phyloP scores from a whole-genome alignment of 2,888 invertebrate species.

The Eristalis tenax region DNA sequence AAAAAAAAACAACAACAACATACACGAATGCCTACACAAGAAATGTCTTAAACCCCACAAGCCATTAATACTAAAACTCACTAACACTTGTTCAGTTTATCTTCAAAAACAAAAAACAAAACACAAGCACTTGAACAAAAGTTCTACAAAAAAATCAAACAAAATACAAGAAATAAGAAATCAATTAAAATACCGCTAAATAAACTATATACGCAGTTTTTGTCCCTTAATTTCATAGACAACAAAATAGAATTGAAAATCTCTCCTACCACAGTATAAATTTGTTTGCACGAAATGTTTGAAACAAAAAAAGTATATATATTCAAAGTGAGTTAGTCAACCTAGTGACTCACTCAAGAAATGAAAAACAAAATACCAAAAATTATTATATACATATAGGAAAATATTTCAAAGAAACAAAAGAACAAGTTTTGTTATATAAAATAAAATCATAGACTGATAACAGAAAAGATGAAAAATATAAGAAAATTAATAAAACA shows the following conservation, averaged over 20 bases:
- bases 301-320: constrained; percentile 20
- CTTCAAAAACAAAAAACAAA: not conserved
- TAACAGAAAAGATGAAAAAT: constrained; percentile 33
- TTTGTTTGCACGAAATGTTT: constrained; percentile 68
- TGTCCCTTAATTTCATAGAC: not conserved
- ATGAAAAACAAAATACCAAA: constrained; percentile 60
- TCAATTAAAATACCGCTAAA: constrained; percentile 1
- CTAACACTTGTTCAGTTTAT: constrained; percentile 21
- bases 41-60: not conserved
- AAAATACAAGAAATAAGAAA: constrained; percentile 4
- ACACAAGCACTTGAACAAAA: constrained; percentile 19
- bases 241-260: constrained; percentile 38
- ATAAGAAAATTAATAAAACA: constrained; percentile 46
- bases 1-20: not conserved
- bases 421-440: constrained; percentile 64
- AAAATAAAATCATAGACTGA: constrained; percentile 70
- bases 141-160: not conserved
- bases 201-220: not conserved
- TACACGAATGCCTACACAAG: constrained; percentile 1
- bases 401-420: constrained; percentile 42
- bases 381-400: constrained; percentile 59
- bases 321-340: constrained; percentile 41
- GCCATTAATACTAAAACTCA: not conserved
- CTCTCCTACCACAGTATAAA: constrained; percentile 43
- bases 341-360: constrained; percentile 67